These are phyloP conservation scores for Pagetopsis macropterus DNA, from an alignment of 2,797 vertebrate species.

Conservation along the genomic window DNA sequence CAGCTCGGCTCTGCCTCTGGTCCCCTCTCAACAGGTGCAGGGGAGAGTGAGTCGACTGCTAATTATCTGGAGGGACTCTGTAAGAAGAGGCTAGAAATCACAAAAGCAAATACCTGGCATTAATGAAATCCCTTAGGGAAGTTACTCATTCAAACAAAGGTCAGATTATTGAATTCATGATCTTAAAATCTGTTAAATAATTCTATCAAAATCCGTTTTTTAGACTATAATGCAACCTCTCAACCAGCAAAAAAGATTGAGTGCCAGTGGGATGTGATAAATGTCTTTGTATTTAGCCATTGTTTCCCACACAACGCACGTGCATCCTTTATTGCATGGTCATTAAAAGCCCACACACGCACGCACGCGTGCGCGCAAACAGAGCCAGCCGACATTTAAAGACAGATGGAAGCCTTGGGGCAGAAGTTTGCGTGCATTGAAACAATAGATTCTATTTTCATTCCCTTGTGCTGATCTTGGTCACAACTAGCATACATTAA, in stretches of 20 bases:
- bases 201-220: slow-evolving; percentile 4
- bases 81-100: slow-evolving; percentile 11
- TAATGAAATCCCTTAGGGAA: slow-evolving; percentile 16
- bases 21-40: slow-evolving; percentile 40
- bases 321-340: slow-evolving; percentile 38
- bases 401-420: slow-evolving; percentile 61
- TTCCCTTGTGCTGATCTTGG: slow-evolving; percentile 48
- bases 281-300: slow-evolving; percentile 8
- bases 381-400: slow-evolving; percentile 39
- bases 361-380: slow-evolving; percentile 11
- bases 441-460: slow-evolving; percentile 55
- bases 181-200: slow-evolving; percentile 15
- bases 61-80: slow-evolving; percentile 39
- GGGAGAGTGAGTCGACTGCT: slow-evolving; percentile 33
- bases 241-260: slow-evolving; percentile 10
- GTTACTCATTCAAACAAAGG: slow-evolving; percentile 23
- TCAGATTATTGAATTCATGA: slow-evolving; percentile 33
- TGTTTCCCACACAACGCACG: slow-evolving; percentile 29
- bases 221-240: slow-evolving; percentile 10
- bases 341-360: slow-evolving; percentile 27
- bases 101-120: slow-evolving; percentile 15
- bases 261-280: slow-evolving; percentile 32
- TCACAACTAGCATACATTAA: slow-evolving; percentile 60
- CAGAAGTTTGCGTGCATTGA: slow-evolving; percentile 51
- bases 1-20: slow-evolving; percentile 26